phyloP scores from a whole-genome alignment of 1,140 invertebrate genomes.

The Telenomus remus region DNA sequence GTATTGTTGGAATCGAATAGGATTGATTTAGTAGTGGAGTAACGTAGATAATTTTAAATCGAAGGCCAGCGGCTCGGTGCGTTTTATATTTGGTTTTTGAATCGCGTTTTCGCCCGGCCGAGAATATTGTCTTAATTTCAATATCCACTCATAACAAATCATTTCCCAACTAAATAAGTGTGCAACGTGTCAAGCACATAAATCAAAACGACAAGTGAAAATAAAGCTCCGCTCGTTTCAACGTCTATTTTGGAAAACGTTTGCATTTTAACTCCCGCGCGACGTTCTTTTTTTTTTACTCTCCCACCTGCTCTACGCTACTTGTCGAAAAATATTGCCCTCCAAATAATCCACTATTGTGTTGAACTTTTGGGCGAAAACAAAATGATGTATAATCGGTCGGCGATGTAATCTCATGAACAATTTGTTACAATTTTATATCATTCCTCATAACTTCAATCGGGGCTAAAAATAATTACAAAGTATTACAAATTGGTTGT shows the following conservation, averaged over 20 bases:
- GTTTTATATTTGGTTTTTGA: slow-evolving; percentile 47
- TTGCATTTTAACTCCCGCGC: slow-evolving; percentile 3
- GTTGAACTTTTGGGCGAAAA: too few relatives aligned
- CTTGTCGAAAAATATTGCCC: too few relatives aligned
- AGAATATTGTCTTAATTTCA: slow-evolving; percentile 45
- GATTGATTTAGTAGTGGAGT: slow-evolving; percentile 39
- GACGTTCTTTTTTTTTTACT: not conserved
- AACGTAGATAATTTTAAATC: slow-evolving; percentile 41
- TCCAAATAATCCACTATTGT: too few relatives aligned
- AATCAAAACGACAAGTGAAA: slow-evolving; percentile 39
- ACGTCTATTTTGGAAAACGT: slow-evolving; percentile 28
- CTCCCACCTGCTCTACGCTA: too few relatives aligned
- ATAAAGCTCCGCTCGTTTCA: slow-evolving; percentile 34
- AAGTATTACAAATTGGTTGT: too few relatives aligned
- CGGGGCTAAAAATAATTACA: too few relatives aligned
- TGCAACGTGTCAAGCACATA: slow-evolving; percentile 39
- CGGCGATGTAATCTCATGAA: too few relatives aligned
- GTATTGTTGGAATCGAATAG: slow-evolving; percentile 41
- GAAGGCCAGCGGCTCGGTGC: slow-evolving; percentile 38
- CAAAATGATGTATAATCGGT: too few relatives aligned
- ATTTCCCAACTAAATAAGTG: slow-evolving; percentile 40
- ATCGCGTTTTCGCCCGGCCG: slow-evolving; percentile 29
- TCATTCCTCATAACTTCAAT: too few relatives aligned
- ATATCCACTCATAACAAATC: slow-evolving; percentile 44
- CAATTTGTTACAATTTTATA: too few relatives aligned